Conservation (phyloP, 2,888 invertebrate species). For the Eupsilia transversa region DNA sequence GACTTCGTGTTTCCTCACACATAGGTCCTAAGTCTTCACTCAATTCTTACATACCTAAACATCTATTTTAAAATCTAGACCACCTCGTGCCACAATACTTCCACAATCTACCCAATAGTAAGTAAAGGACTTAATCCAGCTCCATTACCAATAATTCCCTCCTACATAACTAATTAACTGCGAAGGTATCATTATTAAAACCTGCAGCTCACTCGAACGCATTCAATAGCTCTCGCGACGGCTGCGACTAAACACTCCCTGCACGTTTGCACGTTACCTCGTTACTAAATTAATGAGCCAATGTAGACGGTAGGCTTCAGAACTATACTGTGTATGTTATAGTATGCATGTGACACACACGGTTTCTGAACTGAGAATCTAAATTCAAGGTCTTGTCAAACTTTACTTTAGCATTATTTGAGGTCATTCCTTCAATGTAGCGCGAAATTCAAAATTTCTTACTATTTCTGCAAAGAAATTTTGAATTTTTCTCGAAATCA, state of each 20-base stretch:
- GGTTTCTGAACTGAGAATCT: not conserved
- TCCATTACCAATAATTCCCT: not conserved
- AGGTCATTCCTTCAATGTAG: not conserved
- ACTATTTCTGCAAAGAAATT: not conserved
- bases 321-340: not conserved
- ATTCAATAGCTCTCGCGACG: conserved; percentile 16
- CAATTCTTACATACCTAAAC: not conserved
- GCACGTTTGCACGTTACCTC: conserved; percentile 43
- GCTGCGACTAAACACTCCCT: conserved; percentile 35
- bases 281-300: conserved; percentile 41
- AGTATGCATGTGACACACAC: not conserved
- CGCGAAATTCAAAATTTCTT: not conserved
- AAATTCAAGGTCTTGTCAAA: not conserved
- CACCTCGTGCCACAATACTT: not conserved
- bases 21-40: not conserved
- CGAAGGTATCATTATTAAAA: conserved; percentile 16
- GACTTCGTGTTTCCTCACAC: too few species aligned
- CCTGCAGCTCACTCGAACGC: conserved; percentile 15
- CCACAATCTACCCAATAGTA: not conserved
- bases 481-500: not conserved
- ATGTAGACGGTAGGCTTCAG: conserved; percentile 33
- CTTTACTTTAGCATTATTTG: not conserved
- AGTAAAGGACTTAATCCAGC: not conserved
- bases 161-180: conserved; percentile 15
- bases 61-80: not conserved